Conservation (phyloP, 2,888 invertebrate genomes). For the Phragmatobia fuliginosa region DNA sequence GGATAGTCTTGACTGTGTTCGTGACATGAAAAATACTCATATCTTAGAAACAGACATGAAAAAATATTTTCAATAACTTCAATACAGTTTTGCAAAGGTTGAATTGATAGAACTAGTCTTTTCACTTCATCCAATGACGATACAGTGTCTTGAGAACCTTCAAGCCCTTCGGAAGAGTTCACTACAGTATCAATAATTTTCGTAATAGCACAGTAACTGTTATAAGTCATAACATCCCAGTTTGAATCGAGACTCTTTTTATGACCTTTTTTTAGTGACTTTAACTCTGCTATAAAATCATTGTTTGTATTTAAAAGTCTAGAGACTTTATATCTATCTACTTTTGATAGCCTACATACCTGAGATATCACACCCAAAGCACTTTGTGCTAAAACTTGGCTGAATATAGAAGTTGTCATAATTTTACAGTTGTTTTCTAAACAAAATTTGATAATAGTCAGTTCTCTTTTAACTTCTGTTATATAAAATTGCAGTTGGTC, state of each 20-base stretch:
- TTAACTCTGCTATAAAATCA: constrained; percentile 75
- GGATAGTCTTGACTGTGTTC: constrained; percentile 80
- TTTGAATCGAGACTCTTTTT: constrained; percentile 57
- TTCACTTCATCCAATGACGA: constrained; percentile 81
- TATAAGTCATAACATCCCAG: constrained; percentile 83
- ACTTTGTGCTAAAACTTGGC: constrained; percentile 78
- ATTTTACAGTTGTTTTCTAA: constrained; percentile 83
- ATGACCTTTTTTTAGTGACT: constrained; percentile 61
- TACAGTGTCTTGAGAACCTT: constrained; percentile 70
- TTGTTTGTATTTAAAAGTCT: constrained; percentile 79
- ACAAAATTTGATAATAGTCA: constrained; percentile 82
- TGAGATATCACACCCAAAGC: constrained; percentile 84
- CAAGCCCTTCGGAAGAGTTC: constrained; percentile 69
- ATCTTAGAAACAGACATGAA: constrained; percentile 89
- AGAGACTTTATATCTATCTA: constrained; percentile 83
- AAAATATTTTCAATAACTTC: constrained; percentile 92
- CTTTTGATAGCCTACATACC: constrained; percentile 79
- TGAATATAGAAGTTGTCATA: constrained; percentile 82
- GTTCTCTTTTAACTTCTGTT: constrained; percentile 81
- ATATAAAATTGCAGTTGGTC: constrained; percentile 80
- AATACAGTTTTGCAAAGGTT: constrained; percentile 80
- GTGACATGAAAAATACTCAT: constrained; percentile 87
- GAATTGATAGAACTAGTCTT: constrained; percentile 78
- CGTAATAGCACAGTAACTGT: constrained; percentile 83
- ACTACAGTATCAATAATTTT: constrained; percentile 82